phyloP scores from a whole-genome alignment of 2,888 invertebrate genomes.

The Phengaris arion region DNA sequence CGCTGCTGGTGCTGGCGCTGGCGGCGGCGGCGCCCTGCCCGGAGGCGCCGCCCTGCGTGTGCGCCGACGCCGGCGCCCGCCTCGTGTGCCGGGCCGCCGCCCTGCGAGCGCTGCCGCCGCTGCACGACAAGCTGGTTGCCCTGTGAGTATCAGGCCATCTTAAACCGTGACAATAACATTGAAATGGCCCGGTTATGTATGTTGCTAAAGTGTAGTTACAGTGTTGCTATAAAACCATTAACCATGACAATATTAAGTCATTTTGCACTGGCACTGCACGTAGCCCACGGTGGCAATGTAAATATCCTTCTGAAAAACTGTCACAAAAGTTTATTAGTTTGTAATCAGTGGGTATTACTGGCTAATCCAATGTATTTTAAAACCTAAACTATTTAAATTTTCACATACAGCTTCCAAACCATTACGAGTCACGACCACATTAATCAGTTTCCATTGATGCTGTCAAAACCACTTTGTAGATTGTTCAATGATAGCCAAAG shows the following conservation, averaged over 20 bases:
- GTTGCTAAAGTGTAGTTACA: too few species aligned
- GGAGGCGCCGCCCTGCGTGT: slow-evolving; percentile 48
- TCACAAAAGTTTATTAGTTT: too few species aligned
- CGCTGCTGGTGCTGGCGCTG: slow-evolving; percentile 42
- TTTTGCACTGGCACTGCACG: too few species aligned
- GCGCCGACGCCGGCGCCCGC: slow-evolving; percentile 54
- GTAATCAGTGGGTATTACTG: neutral
- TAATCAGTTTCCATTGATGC: slow-evolving; percentile 15
- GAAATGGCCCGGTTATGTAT: too few species aligned
- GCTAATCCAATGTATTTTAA: neutral
- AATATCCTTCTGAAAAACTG: too few species aligned
- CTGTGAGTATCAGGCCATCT: slow-evolving; percentile 50
- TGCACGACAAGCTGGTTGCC: slow-evolving; percentile 50
- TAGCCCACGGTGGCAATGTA: too few species aligned
- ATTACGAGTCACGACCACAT: neutral
- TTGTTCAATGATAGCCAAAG: neutral
- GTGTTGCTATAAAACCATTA: too few species aligned
- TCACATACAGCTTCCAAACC: neutral
- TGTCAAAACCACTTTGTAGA: slow-evolving; percentile 8
- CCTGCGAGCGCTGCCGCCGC: slow-evolving; percentile 56
- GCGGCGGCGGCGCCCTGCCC: slow-evolving; percentile 40
- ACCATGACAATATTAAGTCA: too few species aligned
- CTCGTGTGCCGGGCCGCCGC: slow-evolving; percentile 56
- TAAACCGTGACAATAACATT: too few species aligned
- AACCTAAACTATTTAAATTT: neutral